Evolutionary conservation across 2,113 vertebrate genomes (phyloP).

Genomic region (Clarias batrachus): DNA sequence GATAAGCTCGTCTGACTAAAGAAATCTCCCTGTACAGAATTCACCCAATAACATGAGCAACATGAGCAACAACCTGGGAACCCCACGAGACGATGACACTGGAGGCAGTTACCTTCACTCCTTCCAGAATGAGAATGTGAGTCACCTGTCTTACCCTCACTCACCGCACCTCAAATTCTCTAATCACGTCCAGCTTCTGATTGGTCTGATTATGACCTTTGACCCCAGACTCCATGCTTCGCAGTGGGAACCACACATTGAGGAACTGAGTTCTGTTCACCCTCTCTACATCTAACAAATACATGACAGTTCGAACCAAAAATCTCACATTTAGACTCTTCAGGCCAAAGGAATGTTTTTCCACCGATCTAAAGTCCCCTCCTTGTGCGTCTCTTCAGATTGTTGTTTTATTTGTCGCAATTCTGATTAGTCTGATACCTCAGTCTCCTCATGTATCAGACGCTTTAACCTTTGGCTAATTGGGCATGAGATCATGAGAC

Average conservation of each 20-base stretch:
- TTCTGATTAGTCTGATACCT: background rate
- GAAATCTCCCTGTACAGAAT: conserved; percentile 74
- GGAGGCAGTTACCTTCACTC: conserved; percentile 99
- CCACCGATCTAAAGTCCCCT: too few species aligned
- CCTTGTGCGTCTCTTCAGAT: too few species aligned
- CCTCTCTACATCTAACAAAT: too few species aligned
- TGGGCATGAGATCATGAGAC: background rate
- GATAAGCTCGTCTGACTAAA: background rate
- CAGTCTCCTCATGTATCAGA: background rate
- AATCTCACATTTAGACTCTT: too few species aligned
- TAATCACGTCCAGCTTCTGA: too few species aligned
- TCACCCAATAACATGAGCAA: conserved; percentile 99
- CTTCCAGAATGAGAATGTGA: conserved; percentile 98
- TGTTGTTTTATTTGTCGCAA: too few species aligned
- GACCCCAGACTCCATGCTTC: background rate
- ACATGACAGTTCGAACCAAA: too few species aligned
- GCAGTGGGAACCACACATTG: too few species aligned
- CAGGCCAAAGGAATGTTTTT: too few species aligned
- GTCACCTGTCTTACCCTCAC: conserved; percentile 50
- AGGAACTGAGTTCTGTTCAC: too few species aligned
- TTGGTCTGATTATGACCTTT: background rate
- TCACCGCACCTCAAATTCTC: too few species aligned
- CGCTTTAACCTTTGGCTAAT: background rate
- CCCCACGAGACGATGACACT: conserved; percentile 94
- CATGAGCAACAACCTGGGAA: conserved; percentile 98